phyloP scores from a whole-genome alignment of 2,888 invertebrate species.

The Lasioglossum calceatum region DNA sequence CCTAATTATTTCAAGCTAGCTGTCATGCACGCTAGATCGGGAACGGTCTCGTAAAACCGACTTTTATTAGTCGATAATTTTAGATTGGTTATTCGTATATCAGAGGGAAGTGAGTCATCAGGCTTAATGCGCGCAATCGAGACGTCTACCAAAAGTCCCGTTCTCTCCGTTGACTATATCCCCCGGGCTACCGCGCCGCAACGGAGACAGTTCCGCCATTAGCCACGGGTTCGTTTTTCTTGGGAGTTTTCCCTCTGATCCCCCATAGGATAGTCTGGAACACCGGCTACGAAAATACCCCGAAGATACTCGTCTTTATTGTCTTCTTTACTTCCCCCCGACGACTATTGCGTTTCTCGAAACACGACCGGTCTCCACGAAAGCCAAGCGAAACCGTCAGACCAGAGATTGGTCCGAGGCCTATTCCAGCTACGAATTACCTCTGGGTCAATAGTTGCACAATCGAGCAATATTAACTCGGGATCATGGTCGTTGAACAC shows the following conservation, averaged over 20 bases:
- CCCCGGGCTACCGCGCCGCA: constrained; percentile 1
- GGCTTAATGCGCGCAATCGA: constrained; percentile 17
- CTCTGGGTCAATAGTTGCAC: constrained; percentile 66
- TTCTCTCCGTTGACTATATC: not conserved
- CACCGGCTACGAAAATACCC: constrained; percentile 19
- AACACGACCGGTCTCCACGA: not conserved
- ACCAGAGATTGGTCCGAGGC: not conserved
- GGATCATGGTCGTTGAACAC: constrained; percentile 45
- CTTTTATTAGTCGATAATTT: constrained; percentile 42
- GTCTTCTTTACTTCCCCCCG: not conserved
- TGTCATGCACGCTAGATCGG: not conserved
- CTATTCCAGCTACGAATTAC: constrained; percentile 53
- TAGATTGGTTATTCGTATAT: constrained; percentile 51
- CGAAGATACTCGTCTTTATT: not conserved
- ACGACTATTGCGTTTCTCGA: not conserved
- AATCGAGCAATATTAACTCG: constrained; percentile 65
- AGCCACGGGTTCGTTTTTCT: constrained; percentile 8
- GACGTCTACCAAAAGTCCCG: constrained; percentile 14
- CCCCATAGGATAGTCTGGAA: not conserved
- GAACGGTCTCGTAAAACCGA: not conserved
- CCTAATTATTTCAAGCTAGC: constrained; percentile 1
- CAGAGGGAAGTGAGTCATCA: constrained; percentile 35
- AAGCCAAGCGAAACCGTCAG: not conserved
- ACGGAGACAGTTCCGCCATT: constrained; percentile 8
- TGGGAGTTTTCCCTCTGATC: not conserved